phyloP scores from a whole-genome alignment of 1,140 invertebrate genomes.

The Hydropsyche tenuis region DNA sequence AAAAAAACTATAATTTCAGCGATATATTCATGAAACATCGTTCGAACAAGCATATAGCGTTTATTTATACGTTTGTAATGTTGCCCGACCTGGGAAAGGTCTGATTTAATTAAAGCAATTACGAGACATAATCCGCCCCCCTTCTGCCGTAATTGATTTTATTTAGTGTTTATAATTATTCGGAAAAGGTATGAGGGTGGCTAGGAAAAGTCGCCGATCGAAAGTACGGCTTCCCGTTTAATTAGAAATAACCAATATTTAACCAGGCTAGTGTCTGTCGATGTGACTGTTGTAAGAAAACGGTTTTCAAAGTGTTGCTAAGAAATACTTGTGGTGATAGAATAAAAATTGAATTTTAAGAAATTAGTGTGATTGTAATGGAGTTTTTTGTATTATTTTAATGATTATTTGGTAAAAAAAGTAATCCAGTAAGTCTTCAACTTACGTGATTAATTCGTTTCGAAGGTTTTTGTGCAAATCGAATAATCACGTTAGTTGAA shows the following conservation, averaged over 20 bases:
- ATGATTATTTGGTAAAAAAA: no score
- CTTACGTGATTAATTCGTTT: no score
- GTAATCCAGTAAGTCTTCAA: no score
- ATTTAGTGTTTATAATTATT: conserved; percentile 33
- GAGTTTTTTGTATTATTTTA: no score
- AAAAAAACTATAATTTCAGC: no score
- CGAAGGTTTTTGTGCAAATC: no score
- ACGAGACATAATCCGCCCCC: conserved; percentile 30
- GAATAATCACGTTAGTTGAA: no score
- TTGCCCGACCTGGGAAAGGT: conserved; percentile 1
- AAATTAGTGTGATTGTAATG: no score
- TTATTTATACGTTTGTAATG: conserved; percentile 24
- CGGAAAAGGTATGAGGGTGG: background rate
- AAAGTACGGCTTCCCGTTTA: conserved; percentile 2
- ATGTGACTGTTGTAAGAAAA: no score
- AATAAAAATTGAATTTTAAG: no score
- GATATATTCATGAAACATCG: no score
- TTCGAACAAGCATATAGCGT: background rate
- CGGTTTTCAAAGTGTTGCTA: conserved; percentile 25
- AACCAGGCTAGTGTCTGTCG: conserved; percentile 27
- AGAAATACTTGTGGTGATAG: no score
- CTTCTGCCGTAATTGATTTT: conserved; percentile 35
- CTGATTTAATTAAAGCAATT: conserved; percentile 35
- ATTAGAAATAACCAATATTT: conserved; percentile 42
- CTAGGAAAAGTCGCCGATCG: background rate